These are phyloP conservation scores for Pherbina coryleti DNA, from an alignment of 2,888 invertebrate species.

Conservation along the genomic window DNA sequence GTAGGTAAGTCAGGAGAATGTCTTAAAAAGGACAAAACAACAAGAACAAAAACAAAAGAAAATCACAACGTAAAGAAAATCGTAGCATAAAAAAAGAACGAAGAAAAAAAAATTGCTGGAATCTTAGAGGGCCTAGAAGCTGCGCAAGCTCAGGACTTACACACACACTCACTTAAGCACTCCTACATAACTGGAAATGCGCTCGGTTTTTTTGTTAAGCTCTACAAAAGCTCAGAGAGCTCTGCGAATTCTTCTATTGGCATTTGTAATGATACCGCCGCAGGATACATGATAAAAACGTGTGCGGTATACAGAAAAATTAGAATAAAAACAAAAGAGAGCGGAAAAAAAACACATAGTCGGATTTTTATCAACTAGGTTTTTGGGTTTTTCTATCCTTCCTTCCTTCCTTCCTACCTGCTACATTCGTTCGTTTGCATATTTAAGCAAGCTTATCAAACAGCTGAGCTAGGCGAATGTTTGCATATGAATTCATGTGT, in stretches of 20 bases:
- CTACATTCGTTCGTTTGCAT: too few species aligned
- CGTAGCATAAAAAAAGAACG: constrained; percentile 7
- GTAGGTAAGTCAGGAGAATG: neutral
- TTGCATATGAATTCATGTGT: neutral
- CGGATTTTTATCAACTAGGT: constrained; percentile 17
- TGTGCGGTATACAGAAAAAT: neutral
- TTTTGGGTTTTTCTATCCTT: neutral
- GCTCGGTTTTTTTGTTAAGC: neutral
- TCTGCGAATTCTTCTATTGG: too few species aligned
- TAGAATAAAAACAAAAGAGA: neutral
- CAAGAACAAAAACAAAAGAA: neutral
- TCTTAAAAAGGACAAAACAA: neutral
- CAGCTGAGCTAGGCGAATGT: constrained; percentile 22
- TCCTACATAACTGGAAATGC: neutral
- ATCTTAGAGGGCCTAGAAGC: neutral
- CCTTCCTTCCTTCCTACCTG: too few species aligned
- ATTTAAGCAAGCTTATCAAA: neutral
- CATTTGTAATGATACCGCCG: too few species aligned
- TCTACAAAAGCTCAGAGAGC: too few species aligned
- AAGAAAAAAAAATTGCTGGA: constrained; percentile 30
- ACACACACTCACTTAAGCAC: too few species aligned
- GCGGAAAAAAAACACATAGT: neutral
- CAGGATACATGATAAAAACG: neutral
- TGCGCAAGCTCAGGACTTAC: neutral
- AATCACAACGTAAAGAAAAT: constrained; percentile 11